phyloP scores from a whole-genome alignment of 2,888 invertebrate species.

The Hypomecis atomaria region DNA sequence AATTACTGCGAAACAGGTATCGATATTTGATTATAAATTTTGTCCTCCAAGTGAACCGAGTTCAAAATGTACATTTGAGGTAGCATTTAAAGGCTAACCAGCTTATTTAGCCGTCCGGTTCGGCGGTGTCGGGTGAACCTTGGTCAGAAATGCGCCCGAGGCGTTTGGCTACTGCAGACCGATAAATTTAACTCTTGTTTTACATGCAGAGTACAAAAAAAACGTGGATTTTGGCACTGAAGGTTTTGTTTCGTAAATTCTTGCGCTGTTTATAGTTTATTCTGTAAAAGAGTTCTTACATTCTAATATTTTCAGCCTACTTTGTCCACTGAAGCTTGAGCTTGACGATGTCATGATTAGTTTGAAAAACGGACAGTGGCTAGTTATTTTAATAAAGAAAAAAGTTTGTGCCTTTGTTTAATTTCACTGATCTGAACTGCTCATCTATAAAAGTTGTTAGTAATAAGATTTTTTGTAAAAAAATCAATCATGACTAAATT shows the following conservation, averaged over 20 bases:
- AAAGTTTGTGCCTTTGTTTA: too few relatives aligned
- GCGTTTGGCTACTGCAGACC: slow-evolving; percentile 40
- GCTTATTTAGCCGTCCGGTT: slow-evolving; percentile 38
- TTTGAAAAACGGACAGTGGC: too few relatives aligned
- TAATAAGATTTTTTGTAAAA: too few relatives aligned
- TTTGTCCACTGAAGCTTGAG: too few relatives aligned
- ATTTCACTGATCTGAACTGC: too few relatives aligned
- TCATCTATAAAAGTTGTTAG: too few relatives aligned
- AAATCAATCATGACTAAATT: too few relatives aligned
- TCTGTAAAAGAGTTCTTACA: not conserved
- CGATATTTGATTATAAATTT: slow-evolving; percentile 12
- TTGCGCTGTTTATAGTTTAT: not conserved
- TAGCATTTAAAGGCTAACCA: slow-evolving; percentile 37
- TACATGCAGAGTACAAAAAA: slow-evolving; percentile 10
- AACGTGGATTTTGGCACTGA: slow-evolving; percentile 13
- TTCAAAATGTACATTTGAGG: slow-evolving; percentile 35
- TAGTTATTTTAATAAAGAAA: too few relatives aligned
- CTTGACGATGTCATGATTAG: too few relatives aligned
- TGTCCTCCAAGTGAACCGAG: slow-evolving; percentile 20
- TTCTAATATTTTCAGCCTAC: not conserved
- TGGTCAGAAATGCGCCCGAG: slow-evolving; percentile 35
- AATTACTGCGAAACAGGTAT: not conserved
- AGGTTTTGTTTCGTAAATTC: slow-evolving; percentile 5
- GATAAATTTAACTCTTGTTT: slow-evolving; percentile 37
- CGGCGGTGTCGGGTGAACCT: slow-evolving; percentile 39